These are phyloP conservation scores for Sthenelais limicola DNA, from an alignment of 2,888 invertebrate genomes.

Conservation along the genomic window DNA sequence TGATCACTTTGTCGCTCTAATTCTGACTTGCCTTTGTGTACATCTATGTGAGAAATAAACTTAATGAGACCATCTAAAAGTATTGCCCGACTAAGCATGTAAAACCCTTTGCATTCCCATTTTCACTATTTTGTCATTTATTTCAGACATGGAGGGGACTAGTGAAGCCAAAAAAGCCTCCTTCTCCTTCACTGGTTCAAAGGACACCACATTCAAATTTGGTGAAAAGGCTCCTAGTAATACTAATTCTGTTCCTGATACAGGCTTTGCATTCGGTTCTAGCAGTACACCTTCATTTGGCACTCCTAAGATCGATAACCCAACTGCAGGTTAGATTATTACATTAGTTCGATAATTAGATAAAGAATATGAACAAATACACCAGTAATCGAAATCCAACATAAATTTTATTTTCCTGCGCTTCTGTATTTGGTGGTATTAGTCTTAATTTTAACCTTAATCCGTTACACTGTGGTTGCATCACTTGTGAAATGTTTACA, in stretches of 20 bases:
- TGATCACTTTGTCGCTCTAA: no score
- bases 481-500: no score
- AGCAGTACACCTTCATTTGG: slow-evolving; percentile 19
- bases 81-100: no score
- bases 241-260: background rate
- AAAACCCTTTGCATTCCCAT: background rate
- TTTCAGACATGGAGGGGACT: slow-evolving; percentile 2
- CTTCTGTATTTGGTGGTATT: no score
- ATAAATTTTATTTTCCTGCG: slow-evolving; percentile 1
- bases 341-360: background rate
- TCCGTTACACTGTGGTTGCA: no score
- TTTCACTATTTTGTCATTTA: background rate
- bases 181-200: background rate
- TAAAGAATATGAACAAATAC: background rate
- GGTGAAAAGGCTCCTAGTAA: background rate
- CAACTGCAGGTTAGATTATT: background rate
- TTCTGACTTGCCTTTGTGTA: no score
- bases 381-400: background rate
- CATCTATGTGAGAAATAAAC: no score
- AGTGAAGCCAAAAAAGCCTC: slow-evolving; percentile 24
- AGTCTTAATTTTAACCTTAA: no score
- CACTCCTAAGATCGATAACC: background rate
- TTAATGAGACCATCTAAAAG: no score
- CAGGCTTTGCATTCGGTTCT: slow-evolving; percentile 15
- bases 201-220: background rate